A percentile compares a stretch with the other conserved stretches of the same genome.
Evolutionary conservation across 2,113 vertebrate genomes (phyloP).

Genomic region (Ciconia boyciana): DNA sequence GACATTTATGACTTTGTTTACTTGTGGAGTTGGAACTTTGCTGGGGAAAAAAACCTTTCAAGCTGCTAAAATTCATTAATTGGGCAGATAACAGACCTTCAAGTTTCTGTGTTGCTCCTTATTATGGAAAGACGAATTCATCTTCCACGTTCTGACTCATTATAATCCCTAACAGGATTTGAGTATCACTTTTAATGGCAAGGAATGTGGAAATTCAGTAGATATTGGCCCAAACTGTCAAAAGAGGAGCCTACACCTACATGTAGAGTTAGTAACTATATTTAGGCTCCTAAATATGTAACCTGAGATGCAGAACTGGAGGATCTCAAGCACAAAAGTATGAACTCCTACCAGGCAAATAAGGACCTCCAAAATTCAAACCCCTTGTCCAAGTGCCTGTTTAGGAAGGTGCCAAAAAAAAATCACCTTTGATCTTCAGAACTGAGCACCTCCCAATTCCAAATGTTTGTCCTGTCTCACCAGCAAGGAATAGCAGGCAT

Average conservation of each 20-base stretch:
- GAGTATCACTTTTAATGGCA: background rate
- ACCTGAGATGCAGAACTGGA: background rate
- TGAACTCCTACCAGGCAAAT: background rate
- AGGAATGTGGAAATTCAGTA: background rate
- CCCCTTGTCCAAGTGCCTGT: background rate
- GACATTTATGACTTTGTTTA: background rate
- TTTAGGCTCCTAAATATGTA: background rate
- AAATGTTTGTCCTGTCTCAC: background rate
- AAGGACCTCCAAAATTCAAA: background rate
- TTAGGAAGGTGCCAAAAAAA: background rate
- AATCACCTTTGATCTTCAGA: background rate
- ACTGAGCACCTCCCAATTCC: background rate
- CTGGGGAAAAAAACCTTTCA: background rate
- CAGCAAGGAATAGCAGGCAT: background rate
- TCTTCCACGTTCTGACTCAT: slow-evolving; percentile 38
- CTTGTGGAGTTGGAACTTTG: background rate
- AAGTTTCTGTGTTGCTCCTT: background rate
- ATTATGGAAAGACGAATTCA: slow-evolving; percentile 18
- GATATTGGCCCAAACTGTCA: background rate
- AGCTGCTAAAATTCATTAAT: background rate
- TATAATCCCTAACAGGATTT: slow-evolving; percentile 6
- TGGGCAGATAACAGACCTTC: background rate
- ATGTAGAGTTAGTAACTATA: background rate
- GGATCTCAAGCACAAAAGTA: background rate
- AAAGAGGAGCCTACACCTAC: background rate